A percentile compares a stretch with the other conserved stretches of the same genome.
phyloP scores from a whole-genome alignment of 2,797 vertebrate species.

The Psittacula echo region DNA sequence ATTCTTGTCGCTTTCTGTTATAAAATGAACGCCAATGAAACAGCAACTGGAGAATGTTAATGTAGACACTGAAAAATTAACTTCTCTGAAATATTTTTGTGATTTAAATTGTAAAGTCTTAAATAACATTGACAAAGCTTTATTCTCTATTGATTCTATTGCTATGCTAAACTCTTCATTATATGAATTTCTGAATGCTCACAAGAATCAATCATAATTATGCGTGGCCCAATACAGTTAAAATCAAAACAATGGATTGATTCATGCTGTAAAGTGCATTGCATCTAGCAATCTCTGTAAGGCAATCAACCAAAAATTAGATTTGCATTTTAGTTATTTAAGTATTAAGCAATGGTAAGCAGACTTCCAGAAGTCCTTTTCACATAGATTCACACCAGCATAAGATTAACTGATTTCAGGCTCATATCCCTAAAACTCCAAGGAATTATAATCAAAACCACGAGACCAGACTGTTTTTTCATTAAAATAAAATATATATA shows the following conservation, averaged over 20 bases:
- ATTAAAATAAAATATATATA: neutral
- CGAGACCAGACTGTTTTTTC: neutral
- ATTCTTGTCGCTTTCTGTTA: conserved; percentile 10
- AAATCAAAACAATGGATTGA: conserved; percentile 65
- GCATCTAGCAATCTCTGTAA: conserved; percentile 40
- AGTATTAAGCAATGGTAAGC: conserved; percentile 11
- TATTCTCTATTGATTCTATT: conserved; percentile 58
- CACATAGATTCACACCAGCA: neutral
- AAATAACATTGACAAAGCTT: conserved; percentile 54
- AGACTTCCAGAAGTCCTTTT: neutral
- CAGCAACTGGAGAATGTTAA: neutral
- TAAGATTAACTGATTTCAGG: neutral
- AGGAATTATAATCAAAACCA: neutral
- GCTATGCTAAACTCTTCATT: conserved; percentile 64
- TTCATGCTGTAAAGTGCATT: conserved; percentile 36
- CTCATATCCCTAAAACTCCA: neutral
- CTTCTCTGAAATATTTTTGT: conserved; percentile 34
- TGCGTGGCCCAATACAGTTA: conserved; percentile 38
- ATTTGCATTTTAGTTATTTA: conserved; percentile 27
- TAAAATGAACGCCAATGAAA: conserved; percentile 21
- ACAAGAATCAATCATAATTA: conserved; percentile 68
- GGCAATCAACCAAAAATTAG: conserved; percentile 47
- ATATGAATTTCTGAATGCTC: conserved; percentile 60
- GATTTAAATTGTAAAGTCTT: conserved; percentile 35
- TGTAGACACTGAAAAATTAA: conserved; percentile 25